These are phyloP conservation scores for Megalopta genalis DNA, from an alignment of 1,140 invertebrate species.

Conservation along the genomic window DNA sequence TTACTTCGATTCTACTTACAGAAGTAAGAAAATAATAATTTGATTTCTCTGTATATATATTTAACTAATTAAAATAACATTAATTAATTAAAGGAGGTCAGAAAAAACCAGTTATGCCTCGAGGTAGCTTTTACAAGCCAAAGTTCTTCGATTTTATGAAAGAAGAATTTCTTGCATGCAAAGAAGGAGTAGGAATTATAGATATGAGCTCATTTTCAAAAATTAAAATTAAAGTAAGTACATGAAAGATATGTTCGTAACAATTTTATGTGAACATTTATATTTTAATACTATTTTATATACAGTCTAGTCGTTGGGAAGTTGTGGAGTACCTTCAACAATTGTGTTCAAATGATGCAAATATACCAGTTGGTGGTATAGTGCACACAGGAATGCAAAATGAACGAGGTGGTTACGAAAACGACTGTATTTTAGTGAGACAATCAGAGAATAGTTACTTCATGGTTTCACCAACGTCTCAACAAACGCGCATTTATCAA, in stretches of 20 bases:
- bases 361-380: slow-evolving; percentile 87
- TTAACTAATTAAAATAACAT: slow-evolving; percentile 28
- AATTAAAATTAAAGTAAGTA: slow-evolving; percentile 86
- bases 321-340: slow-evolving; percentile 86
- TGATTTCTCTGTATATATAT: background rate
- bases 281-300: slow-evolving; percentile 36
- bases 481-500: slow-evolving; percentile 87
- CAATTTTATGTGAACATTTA: background rate
- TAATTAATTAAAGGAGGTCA: slow-evolving; percentile 71
- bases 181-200: slow-evolving; percentile 89
- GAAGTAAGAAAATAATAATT: slow-evolving; percentile 69
- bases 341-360: slow-evolving; percentile 88
- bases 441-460: slow-evolving; percentile 87
- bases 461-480: slow-evolving; percentile 91
- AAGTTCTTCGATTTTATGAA: slow-evolving; percentile 88
- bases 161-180: slow-evolving; percentile 89
- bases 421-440: slow-evolving; percentile 89
- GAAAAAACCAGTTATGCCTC: slow-evolving; percentile 79
- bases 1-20: slow-evolving; percentile 82
- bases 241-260: background rate
- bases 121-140: slow-evolving; percentile 86
- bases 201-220: slow-evolving; percentile 94
- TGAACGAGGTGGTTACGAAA: slow-evolving; percentile 89
- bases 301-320: slow-evolving; percentile 82
- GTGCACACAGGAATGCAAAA: slow-evolving; percentile 92